These are phyloP conservation scores for Pammene aurita DNA, from an alignment of 2,888 invertebrate genomes.

Conservation along the genomic window DNA sequence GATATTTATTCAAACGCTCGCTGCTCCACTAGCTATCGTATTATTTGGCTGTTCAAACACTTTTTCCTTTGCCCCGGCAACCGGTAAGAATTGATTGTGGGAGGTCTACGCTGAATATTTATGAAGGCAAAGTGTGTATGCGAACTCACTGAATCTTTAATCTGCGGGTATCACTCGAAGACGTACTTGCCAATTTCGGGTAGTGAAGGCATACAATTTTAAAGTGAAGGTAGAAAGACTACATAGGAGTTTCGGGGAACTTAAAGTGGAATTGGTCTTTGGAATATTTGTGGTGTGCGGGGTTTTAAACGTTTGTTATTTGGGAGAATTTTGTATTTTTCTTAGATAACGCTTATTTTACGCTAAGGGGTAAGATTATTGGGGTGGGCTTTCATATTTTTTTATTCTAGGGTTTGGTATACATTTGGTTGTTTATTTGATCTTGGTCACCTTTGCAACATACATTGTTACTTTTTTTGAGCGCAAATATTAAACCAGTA, in stretches of 20 bases:
- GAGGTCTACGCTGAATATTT: constrained; percentile 78
- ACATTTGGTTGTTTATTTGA: too few species aligned
- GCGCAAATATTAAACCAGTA: too few species aligned
- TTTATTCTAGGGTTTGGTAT: too few species aligned
- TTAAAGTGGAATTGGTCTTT: constrained; percentile 23
- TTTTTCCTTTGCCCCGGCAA: constrained; percentile 64
- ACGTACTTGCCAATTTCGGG: constrained; percentile 40
- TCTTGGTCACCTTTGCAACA: too few species aligned
- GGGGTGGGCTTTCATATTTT: too few species aligned
- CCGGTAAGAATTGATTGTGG: constrained; percentile 75
- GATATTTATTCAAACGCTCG: constrained; percentile 71
- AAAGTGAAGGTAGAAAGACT: constrained; percentile 24
- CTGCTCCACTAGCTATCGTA: constrained; percentile 73
- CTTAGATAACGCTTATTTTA: too few species aligned
- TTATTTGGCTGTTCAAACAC: constrained; percentile 73
- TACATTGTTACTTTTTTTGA: too few species aligned
- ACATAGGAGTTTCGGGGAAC: constrained; percentile 9
- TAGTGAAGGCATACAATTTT: constrained; percentile 36
- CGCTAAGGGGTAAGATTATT: too few species aligned
- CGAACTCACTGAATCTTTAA: constrained; percentile 82
- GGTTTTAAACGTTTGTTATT: constrained; percentile 4
- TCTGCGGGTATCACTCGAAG: constrained; percentile 51
- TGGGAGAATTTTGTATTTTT: constrained; percentile 5
- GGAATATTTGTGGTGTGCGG: constrained; percentile 4
- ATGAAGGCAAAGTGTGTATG: constrained; percentile 82